These are phyloP conservation scores for Timema podura DNA, from an alignment of 2,888 invertebrate species.

Conservation along the genomic window DNA sequence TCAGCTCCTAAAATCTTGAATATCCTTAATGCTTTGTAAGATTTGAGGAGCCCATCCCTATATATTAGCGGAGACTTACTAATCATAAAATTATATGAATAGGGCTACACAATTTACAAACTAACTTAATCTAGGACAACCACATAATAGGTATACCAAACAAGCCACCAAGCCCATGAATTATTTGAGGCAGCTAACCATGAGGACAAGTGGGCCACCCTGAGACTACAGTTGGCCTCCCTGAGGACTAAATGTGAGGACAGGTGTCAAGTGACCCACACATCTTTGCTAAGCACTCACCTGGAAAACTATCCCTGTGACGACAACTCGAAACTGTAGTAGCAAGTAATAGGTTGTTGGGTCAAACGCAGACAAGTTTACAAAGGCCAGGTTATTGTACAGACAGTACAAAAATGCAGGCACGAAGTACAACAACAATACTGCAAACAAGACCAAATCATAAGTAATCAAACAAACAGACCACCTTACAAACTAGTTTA, in stretches of 20 bases:
- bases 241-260: too few relatives aligned
- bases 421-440: constrained; percentile 78
- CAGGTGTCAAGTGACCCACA: too few relatives aligned
- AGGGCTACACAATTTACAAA: too few relatives aligned
- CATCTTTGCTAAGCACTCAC: constrained; percentile 47
- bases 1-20: too few relatives aligned
- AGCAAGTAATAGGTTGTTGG: constrained; percentile 91
- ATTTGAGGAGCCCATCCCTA: too few relatives aligned
- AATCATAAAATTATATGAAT: too few relatives aligned
- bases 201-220: not conserved
- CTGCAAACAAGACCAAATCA: constrained; percentile 41
- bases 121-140: too few relatives aligned
- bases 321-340: constrained; percentile 84
- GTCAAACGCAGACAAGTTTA: constrained; percentile 86
- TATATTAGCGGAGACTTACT: too few relatives aligned
- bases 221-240: too few relatives aligned
- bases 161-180: constrained; percentile 21
- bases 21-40: too few relatives aligned
- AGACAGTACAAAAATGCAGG: constrained; percentile 89
- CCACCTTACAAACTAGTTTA: not conserved
- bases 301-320: constrained; percentile 90
- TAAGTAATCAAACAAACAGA: not conserved
- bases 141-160: constrained; percentile 15
- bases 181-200: not conserved
- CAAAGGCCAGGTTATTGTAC: constrained; percentile 90